Base-by-base conservation (phyloP, 53 echinoderm and acorn worm species). In the Hippasteria phrygiana region DNA sequence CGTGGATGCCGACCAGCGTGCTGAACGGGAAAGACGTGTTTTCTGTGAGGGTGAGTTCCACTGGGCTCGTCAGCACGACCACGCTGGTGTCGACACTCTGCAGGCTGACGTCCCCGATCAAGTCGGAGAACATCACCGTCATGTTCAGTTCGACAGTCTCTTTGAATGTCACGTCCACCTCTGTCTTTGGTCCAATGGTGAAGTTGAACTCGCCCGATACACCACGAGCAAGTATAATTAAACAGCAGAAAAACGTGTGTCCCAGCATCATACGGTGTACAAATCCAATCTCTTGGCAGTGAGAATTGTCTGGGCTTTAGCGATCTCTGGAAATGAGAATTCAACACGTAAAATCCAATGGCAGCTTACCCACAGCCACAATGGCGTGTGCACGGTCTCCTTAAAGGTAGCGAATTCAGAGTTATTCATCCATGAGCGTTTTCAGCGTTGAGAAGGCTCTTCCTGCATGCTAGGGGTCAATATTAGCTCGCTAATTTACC, bases 51-150 rank as follows among this genome's bases (percentile, higher is more conserved):
- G 3, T 41, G 8, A 71, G 0, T 55, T 71, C 81, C 56, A 74
- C 73, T 16, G 73, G 28, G 2, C 38, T n/a, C 10, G 73, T 36
- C 1, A 90, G 62, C 17, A 14, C 8, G 2, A 90, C 42, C 55
- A 82, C 73, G 26, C 55, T 43, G 33, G 62, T 40, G 45, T 90
- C 90, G 7, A 62, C 31, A 26, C 81, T 74, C 59, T 43, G 6
- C 24, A 71, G 29, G 2, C 36, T 59, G 22, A 90, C 43, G 26
- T 33, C 27, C 1, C 81, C 90, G 11, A 43, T 59, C 29, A 73
- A 29, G 29, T 90, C 74, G 28, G 81, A 55, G 39, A 20, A 75
- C 3, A 55, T 46, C 5, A 90, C 82, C n/a, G 90, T 90, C 34
- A 90, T 17, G 73, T 90, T 82, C 22, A 73, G 48, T 55, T 73